phyloP scores from a whole-genome alignment of 35 echinoderm and acorn worm species.

The Chiridota heheva region DNA sequence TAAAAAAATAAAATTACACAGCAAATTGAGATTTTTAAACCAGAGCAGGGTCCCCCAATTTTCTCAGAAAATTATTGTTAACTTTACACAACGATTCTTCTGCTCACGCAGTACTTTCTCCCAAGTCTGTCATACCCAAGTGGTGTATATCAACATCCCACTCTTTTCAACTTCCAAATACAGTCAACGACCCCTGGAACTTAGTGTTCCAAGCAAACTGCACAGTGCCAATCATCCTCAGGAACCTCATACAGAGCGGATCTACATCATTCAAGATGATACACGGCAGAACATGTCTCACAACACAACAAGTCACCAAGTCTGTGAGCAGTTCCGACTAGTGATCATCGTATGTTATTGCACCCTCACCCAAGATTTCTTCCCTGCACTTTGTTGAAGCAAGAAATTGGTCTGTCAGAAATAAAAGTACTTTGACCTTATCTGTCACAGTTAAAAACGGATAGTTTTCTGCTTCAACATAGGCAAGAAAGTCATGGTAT shows the following conservation, averaged over 20 bases:
- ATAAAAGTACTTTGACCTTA: constrained; percentile 69
- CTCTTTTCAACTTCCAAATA: constrained; percentile 80
- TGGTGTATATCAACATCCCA: constrained; percentile 79
- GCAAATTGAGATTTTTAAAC: no score
- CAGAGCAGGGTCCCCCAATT: no score
- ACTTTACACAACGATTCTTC: constrained; percentile 81
- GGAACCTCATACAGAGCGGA: constrained; percentile 64
- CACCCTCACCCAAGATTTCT: constrained; percentile 83
- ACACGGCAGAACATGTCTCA: constrained; percentile 73
- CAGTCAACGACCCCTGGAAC: constrained; percentile 56
- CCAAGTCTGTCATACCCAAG: constrained; percentile 72
- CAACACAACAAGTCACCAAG: constrained; percentile 73
- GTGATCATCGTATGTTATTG: constrained; percentile 86
- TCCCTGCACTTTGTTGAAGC: constrained; percentile 71
- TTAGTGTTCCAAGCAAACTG: constrained; percentile 59
- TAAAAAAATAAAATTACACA: no score
- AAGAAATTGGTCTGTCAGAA: constrained; percentile 78
- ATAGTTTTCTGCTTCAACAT: constrained; percentile 62
- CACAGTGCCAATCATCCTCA: constrained; percentile 76
- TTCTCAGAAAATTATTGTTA: no score
- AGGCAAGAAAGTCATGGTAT: constrained; percentile 22
- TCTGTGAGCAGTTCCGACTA: constrained; percentile 60
- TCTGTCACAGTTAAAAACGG: constrained; percentile 52
- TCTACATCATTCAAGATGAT: constrained; percentile 76
- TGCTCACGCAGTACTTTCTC: constrained; percentile 65